Base-by-base conservation (phyloP, 2,888 invertebrate genomes). In the Buathra laborator region DNA sequence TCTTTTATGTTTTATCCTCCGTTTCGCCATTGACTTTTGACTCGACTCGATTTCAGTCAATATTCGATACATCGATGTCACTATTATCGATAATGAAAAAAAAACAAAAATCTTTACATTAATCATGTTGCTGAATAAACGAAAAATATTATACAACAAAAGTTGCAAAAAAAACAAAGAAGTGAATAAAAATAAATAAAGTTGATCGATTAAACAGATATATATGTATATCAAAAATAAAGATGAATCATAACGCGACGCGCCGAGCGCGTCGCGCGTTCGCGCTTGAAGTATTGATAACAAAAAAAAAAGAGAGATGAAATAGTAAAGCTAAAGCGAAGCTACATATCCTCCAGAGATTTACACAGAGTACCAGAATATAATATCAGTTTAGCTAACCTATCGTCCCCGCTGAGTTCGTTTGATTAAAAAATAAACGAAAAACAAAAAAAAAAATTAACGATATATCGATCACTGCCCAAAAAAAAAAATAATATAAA, bases 381-480 rank as follows among this genome's bases (percentile, higher is more conserved):
- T 44, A 43, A 74, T 48, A 72, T 37, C 77, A 46, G 77, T 77
- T 68, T 3, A 66, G 37, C 70, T 81, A 66, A 46, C 53, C 37
- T 6, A 43, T 51, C 16, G 29, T 43, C 53, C 72, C 53, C 14
- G 59, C 19, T 78, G 48, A 67, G 76, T 85, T 81, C 43, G n/a
- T 59, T 53, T 71, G 6, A 67, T 29, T 37, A 29, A 64, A 70
- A 59, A 74, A 64, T 10, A 56, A 71, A 70, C 14, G n/a, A 44
- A 32, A 32, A 16, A 51, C 46, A 67, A n/a, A 62, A 32, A 43
- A 43, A 46, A 72, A 12, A 51, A 32, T 24, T 37, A 72, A 74
- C 72, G 76, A 83, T 80, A 81, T 78, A 81, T 84, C 81, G 78
- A 81, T 86, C 86, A 84, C 86, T 86, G 84, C 86, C 84, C 81